Evolutionary conservation across 2,113 vertebrate species (phyloP), one percentile per base, ranked within the genome.

Genomic region (Cathartes aura): DNA sequence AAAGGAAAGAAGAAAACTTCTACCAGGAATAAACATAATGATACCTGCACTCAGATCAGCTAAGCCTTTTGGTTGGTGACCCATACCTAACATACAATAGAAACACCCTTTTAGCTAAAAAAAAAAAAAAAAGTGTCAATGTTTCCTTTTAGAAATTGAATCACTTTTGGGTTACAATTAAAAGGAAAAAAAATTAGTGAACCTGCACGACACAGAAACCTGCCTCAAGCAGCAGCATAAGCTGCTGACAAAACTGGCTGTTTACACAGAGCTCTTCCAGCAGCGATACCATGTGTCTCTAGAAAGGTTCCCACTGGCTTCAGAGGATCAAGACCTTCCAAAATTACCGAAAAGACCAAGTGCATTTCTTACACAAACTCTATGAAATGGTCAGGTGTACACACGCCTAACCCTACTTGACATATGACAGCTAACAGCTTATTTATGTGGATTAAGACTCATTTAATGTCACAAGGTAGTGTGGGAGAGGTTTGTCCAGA

Each of bases 271-370:
- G 27, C 16, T 50, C 48, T 55, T 71, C 23, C 58, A 48, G n/a
- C 27, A 89, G 52, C 0, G 0, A 32, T 50, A 43, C 11, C 0
- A 0, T 0, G 0, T 10, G 30, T 15, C n/a, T 81, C 12, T 29
- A 40, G 62, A 81, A 81, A 19, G 62, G 24, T 26, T 73, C 34
- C 29, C 38, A 38, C 23, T 43, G 30, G 10, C 27, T 74, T 74
- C 38, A 53, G 38, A 80, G n/a, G 14, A 60, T 89, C 8, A 60
- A 70, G 34, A 63, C 16, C 6, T 75, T 56, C 24, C 34, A 45
- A 45, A 68, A 58, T 53, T 79, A 64, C 50, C n/a, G 26, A 47
- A 58, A 45, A 52, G 26, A 26, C 14, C 14, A 79, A 79, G 27
- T 23, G 30, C 3, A 7, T 58, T 52, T 56, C 53, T 58, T 47